Evolutionary conservation across 2,888 invertebrate genomes (phyloP), one percentile per base, ranked within the genome.

Genomic region (Toxonevra muliebris): DNA sequence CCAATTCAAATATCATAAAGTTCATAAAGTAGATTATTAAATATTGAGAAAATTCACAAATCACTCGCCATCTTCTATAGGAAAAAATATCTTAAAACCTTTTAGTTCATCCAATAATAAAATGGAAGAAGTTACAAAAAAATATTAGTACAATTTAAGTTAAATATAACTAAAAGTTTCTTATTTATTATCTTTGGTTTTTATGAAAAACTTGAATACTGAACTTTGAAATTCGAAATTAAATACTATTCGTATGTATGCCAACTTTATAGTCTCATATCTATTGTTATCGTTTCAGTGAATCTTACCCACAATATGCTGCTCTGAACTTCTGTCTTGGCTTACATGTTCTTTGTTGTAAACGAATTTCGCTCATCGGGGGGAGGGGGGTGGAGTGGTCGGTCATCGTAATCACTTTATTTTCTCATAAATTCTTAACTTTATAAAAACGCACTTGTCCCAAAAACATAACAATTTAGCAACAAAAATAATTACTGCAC

Each of bases 401-500:
- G 57, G 64, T 50, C 64, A 57, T 20, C 43, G 45, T 64, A 64
- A 64, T 58, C 64, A 58, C 64, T 64, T 64, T 64, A 64, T 64
- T 57, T 50, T 1, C 64, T 48, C 64, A 64, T 64, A 57, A 64
- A 64, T 57, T 64, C 48, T 19, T 45, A 64, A 64, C 64, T 57
- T 64, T 20, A 64, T 64, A 64, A 58, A 64, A 41, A 15, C 45
- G 40, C 30, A n/a, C 15, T 13, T 13, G 10, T 45, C 13, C 61
- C 19, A 53, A 1, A 55, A 42, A 20, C 61, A 62, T 59, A 61
- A 52, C 75, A 75, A 77, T 79, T 80, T 78, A 78, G 77, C 75
- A 59, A 52, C 59, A 74, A 75, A 73, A 78, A 79, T 80, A 79
- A 80, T 79, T 78, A 76, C 76, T 71, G 63, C 66, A 69, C 62